Evolutionary conservation across 2,113 vertebrate species (phyloP).

Genomic region (Kobus ellipsiprymnus): DNA sequence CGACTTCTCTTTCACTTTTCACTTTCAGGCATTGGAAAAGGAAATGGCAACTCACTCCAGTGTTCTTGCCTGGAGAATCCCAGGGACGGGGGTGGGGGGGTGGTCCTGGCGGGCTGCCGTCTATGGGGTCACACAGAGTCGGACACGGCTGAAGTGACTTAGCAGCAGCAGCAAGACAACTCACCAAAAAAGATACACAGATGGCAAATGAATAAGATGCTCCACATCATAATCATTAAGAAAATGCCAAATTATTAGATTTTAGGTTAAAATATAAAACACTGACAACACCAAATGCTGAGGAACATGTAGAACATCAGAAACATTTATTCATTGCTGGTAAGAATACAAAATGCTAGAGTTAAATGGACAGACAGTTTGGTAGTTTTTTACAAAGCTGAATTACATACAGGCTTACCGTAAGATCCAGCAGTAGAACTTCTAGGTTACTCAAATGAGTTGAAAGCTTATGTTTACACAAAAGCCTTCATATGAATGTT

Average conservation of each 20-base stretch:
- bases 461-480: not conserved
- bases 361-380: not conserved
- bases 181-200: not conserved
- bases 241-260: not conserved
- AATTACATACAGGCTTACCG: not conserved
- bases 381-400: not conserved
- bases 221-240: not conserved
- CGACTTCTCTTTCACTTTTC: no score
- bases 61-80: no score
- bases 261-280: not conserved
- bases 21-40: no score
- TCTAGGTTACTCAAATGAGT: not conserved
- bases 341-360: not conserved
- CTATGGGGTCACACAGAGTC: no score
- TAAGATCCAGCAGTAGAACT: not conserved
- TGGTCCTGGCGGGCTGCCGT: no score
- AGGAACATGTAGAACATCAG: not conserved
- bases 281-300: not conserved
- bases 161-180: not conserved
- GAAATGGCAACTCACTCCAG: no score
- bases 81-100: no score
- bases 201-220: not conserved
- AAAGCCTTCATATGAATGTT: not conserved
- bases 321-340: not conserved
- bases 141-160: no score